Evolutionary conservation across 2,888 invertebrate genomes (phyloP).

Genomic region (Spisula solida): DNA sequence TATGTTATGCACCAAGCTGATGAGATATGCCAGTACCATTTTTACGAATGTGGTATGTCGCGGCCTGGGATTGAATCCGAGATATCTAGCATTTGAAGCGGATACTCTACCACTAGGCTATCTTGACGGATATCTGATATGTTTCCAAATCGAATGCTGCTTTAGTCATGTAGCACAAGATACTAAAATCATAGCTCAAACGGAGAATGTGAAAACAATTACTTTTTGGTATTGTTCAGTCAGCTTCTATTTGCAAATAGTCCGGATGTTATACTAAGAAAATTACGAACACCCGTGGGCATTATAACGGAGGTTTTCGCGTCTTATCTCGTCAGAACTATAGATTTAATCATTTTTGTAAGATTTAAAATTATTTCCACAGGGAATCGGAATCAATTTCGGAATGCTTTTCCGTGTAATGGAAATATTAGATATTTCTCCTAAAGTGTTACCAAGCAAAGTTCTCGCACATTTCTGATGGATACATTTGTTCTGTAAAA

Average conservation of each 20-base stretch:
- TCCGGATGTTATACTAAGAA: conserved; percentile 17
- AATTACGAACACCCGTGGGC: conserved; percentile 7
- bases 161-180: neutral
- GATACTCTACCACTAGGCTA: too few relatives aligned
- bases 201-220: conserved; percentile 9
- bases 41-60: too few relatives aligned
- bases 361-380: conserved; percentile 48
- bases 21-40: too few relatives aligned
- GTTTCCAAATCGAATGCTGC: too few relatives aligned
- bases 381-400: conserved; percentile 27
- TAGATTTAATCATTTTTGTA: conserved; percentile 50
- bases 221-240: neutral
- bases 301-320: conserved; percentile 28
- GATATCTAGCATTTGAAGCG: too few relatives aligned
- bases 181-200: neutral
- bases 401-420: conserved; percentile 37
- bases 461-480: neutral
- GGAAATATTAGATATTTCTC: conserved; percentile 10
- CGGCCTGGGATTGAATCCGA: too few relatives aligned
- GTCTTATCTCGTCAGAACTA: conserved; percentile 39
- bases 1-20: too few relatives aligned
- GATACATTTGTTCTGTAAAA: too few relatives aligned
- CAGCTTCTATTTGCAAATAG: neutral
- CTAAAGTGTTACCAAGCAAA: conserved; percentile 10
- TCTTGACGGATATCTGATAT: too few relatives aligned